Conservation (phyloP, 2,113 vertebrate species). For the Agapornis roseicollis region DNA sequence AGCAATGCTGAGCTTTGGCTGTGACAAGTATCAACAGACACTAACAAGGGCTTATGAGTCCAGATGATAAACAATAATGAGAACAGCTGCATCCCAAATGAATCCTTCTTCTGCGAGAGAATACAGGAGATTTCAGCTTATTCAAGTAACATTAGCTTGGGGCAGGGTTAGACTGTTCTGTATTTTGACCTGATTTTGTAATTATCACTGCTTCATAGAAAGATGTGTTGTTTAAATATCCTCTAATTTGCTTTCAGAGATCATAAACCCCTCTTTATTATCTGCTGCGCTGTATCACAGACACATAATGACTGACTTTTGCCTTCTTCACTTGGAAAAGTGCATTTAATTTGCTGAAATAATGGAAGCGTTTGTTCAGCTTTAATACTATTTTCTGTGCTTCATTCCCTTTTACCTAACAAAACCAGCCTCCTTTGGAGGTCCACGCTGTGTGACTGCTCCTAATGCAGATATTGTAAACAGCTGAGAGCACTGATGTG, state of each 20-base stretch:
- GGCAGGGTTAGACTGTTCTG: conserved; percentile 15
- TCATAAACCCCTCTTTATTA: conserved; percentile 68
- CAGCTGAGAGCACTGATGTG: neutral
- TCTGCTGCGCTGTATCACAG: conserved; percentile 57
- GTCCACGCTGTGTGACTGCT: neutral
- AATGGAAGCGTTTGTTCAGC: conserved; percentile 35
- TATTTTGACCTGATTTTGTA: conserved; percentile 61
- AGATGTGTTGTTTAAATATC: conserved; percentile 60
- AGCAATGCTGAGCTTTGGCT: neutral
- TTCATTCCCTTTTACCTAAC: conserved; percentile 21
- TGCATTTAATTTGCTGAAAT: conserved; percentile 65
- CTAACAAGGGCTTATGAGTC: neutral
- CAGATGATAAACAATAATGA: neutral
- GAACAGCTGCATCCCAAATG: neutral
- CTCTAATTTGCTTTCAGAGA: conserved; percentile 66
- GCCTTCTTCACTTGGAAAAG: conserved; percentile 47
- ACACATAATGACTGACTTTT: conserved; percentile 69
- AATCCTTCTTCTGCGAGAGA: neutral
- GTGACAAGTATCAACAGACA: neutral
- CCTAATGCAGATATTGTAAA: neutral
- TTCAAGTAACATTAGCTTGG: neutral
- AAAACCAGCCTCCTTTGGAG: neutral
- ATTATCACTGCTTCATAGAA: conserved; percentile 48
- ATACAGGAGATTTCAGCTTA: neutral
- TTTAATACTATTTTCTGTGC: conserved; percentile 22